Percentiles rank a stretch among this genome's conserved stretches.
These are phyloP conservation scores for human DNA, from an alignment of 2,113 vertebrate genomes.

Conservation along the genomic window DNA sequence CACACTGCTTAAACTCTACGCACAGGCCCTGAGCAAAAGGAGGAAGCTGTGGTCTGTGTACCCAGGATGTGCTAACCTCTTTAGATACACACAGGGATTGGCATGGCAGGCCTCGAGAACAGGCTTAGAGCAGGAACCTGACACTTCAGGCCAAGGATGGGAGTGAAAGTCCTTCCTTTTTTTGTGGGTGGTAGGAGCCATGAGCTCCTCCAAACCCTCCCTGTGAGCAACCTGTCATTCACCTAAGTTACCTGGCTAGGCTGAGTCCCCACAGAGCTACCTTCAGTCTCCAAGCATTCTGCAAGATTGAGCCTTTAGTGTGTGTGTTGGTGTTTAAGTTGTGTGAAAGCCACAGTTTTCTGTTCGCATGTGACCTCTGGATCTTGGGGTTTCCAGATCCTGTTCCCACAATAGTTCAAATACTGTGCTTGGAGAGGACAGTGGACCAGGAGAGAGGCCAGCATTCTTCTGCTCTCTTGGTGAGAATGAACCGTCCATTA, in stretches of 20 bases:
- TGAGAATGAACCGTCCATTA: neutral
- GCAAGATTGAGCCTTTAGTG: neutral
- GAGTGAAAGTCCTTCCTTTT: neutral
- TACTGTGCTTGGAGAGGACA: neutral
- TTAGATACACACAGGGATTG: constrained; percentile 51
- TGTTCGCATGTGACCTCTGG: neutral
- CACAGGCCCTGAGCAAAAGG: constrained; percentile 63
- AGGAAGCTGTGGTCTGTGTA: constrained; percentile 78
- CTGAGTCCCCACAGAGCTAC: neutral
- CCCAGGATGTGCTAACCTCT: constrained; percentile 76
- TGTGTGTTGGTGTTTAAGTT: neutral
- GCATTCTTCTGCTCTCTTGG: neutral
- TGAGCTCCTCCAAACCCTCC: neutral
- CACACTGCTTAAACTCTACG: constrained; percentile 33
- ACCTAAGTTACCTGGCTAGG: neutral
- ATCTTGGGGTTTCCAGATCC: neutral
- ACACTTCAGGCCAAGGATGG: neutral
- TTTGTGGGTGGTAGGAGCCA: neutral
- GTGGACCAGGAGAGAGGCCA: neutral
- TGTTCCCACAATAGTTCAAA: neutral
- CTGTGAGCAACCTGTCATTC: neutral
- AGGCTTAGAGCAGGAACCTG: neutral
- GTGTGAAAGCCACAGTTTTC: constrained; percentile 23
- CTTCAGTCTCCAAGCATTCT: neutral
- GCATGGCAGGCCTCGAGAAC: neutral